Base-by-base conservation (phyloP, 1,140 invertebrate genomes). In the Drosophila subobscura region DNA sequence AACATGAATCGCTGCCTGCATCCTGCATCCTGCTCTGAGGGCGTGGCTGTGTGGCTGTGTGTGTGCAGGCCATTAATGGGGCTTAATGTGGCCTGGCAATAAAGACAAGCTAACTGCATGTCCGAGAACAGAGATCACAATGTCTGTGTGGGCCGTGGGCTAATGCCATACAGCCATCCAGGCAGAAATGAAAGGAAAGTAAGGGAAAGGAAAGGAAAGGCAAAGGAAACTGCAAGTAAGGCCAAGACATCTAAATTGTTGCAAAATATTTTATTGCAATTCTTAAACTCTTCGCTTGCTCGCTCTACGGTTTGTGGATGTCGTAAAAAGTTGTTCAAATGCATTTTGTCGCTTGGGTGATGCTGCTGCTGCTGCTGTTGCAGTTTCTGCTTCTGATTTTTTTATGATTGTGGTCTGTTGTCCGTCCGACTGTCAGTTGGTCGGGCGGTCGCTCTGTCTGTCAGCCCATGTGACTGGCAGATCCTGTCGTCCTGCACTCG, bases 241-340 rank as follows among this genome's bases (percentile, higher is more conserved):
- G 33, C 33, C 33, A 37, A 37, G 80, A 66, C 80, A 76, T 79
- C 79, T 84, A 84, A 84, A 84, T 84, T 84, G 79, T 84, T 84
- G 79, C 79, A 84, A 79, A 70, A 70, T 84, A 78, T 84, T 84
- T 84, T 76, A 84, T 84, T 79, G 79, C 79, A 76, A 68, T 84
- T 66, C 79, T 84, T 79, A 54, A 84, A 78, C 47, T 50, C 65
- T 73, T 49, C 16, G 25, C 41, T 10, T 5, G 7, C 16, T 16
- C 23, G 10, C 41, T 58, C 7, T 47, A 4, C 16, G 5, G 7
- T 14, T 7, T 65, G 12, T 70, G 64, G 27, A 16, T 64, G 29
- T 84, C 79, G 77, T 84, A 76, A 84, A 83, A 84, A 75, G 50
- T 79, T 53, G 71, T 85, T 84, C 76, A 63, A 83, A 83, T 83